Conservation (phyloP, 2,113 vertebrate genomes). For the Nicator chloris region DNA sequence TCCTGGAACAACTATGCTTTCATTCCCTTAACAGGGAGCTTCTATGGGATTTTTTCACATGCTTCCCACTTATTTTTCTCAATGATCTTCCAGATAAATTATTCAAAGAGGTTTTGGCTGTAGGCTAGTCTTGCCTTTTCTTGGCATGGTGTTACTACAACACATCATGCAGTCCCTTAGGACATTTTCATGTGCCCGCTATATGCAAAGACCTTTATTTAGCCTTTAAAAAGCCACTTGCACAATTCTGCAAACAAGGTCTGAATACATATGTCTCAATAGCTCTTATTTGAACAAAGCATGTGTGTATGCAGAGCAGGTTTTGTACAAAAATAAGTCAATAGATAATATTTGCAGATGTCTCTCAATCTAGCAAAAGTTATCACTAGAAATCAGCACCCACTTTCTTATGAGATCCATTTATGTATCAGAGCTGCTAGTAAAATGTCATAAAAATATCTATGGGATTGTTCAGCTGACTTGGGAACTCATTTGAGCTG, state of each 20-base stretch:
- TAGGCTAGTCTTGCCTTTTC: neutral
- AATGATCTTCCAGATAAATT: neutral
- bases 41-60: neutral
- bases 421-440: neutral
- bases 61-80: neutral
- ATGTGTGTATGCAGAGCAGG: neutral
- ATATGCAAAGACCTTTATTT: neutral
- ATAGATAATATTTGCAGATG: neutral
- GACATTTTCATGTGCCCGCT: neutral
- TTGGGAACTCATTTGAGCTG: neutral
- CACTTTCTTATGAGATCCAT: neutral
- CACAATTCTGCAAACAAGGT: neutral
- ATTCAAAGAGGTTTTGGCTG: neutral
- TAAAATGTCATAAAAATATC: neutral
- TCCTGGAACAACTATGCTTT: neutral
- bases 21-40: neutral
- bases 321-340: neutral
- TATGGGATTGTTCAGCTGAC: constrained; percentile 1
- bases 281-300: neutral
- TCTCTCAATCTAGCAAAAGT: neutral
- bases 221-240: neutral
- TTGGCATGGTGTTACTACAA: neutral
- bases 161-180: neutral
- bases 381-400: neutral
- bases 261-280: neutral